phyloP scores from a whole-genome alignment of 2,113 vertebrate species.

The Calypte anna region DNA sequence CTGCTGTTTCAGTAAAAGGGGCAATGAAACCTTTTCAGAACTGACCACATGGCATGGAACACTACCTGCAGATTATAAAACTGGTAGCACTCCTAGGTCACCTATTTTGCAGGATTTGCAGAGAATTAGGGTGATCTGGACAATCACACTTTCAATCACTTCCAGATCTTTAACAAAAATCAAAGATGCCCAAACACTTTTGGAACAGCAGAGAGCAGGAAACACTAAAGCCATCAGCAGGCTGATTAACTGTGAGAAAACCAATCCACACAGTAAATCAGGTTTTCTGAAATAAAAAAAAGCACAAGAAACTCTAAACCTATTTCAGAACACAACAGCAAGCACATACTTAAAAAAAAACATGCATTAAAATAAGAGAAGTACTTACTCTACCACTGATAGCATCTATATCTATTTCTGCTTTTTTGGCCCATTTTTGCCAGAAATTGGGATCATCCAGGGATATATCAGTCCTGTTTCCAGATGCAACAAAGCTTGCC shows the following conservation, averaged over 20 bases:
- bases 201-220: neutral
- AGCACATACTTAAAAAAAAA: neutral
- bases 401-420: conserved; percentile 94
- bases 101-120: neutral
- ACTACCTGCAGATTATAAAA: neutral
- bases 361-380: neutral
- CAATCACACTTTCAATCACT: neutral
- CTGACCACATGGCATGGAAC: accelerated
- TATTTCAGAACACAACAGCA: neutral
- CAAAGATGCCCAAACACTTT: neutral
- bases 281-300: neutral
- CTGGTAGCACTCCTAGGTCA: neutral
- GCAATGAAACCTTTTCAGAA: neutral
- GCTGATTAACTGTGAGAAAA: neutral
- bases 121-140: neutral
- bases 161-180: neutral
- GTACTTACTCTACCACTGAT: conserved; percentile 94
- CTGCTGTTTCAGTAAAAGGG: neutral
- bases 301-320: neutral
- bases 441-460: conserved; percentile 99
- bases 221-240: neutral
- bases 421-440: conserved; percentile 99
- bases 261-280: neutral
- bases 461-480: conserved; percentile 98
- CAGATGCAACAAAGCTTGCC: conserved; percentile 98